Conservation (phyloP, 2,113 vertebrate species). For the Pterocles orientalis region DNA sequence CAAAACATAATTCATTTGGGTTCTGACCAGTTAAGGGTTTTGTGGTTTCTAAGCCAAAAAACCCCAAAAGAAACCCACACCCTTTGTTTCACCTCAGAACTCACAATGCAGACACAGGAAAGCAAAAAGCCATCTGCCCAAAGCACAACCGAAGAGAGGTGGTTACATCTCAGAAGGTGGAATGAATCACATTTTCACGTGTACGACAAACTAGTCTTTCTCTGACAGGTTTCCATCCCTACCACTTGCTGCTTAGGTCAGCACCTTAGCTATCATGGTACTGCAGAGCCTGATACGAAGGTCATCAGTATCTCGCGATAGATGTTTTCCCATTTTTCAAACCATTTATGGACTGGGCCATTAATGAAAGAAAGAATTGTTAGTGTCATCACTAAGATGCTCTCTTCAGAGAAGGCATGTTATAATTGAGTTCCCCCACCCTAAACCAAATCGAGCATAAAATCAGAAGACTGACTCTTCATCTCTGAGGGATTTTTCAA, state of each 20-base stretch:
- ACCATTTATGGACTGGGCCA: neutral
- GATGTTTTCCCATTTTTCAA: neutral
- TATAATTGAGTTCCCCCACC: neutral
- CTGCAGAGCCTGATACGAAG: neutral
- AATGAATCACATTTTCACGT: neutral
- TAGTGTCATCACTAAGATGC: neutral
- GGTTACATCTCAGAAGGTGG: neutral
- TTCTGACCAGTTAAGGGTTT: no score
- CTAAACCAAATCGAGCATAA: neutral
- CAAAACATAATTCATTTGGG: neutral
- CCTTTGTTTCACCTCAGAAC: neutral
- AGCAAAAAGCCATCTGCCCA: neutral
- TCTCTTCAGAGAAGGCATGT: fast-evolving
- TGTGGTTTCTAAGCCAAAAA: neutral
- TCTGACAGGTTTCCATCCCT: neutral
- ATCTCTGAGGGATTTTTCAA: neutral
- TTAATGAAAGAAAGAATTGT: neutral
- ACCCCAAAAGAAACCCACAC: neutral
- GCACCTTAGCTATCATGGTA: neutral
- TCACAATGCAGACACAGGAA: neutral
- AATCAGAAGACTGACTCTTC: neutral
- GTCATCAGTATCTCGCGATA: neutral
- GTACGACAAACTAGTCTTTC: neutral
- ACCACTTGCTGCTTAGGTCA: neutral
- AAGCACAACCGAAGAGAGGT: neutral